Evolutionary conservation across 2,888 invertebrate species (phyloP).

Genomic region (Ectemnius cavifrons): DNA sequence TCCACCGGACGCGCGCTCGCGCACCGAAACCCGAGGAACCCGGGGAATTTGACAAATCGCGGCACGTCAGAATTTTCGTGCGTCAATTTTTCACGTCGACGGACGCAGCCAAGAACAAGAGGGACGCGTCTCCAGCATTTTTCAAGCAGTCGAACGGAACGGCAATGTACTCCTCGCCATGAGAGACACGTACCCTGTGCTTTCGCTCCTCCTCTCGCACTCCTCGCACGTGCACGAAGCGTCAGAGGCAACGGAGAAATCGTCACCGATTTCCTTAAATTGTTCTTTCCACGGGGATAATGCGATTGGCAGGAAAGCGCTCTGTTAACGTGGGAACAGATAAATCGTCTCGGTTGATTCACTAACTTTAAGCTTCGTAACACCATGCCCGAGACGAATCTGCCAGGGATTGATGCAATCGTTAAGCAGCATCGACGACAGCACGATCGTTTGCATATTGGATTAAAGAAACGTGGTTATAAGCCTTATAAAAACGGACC

Average conservation of each 20-base stretch:
- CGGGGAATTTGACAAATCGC: conserved; percentile 73
- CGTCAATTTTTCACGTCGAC: conserved; percentile 74
- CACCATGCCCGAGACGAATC: conserved; percentile 25
- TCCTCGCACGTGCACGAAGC: conserved; percentile 22
- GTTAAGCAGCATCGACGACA: not conserved
- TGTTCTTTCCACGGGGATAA: conserved; percentile 58
- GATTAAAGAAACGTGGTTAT: not conserved
- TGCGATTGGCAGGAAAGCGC: conserved; percentile 58
- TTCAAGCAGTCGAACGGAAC: conserved; percentile 74
- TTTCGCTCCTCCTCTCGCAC: not conserved
- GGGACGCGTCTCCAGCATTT: conserved; percentile 66
- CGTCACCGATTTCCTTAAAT: conserved; percentile 68
- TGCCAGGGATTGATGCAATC: conserved; percentile 17
- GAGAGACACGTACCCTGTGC: conserved; percentile 21
- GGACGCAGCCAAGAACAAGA: conserved; percentile 60
- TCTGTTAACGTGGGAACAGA: conserved; percentile 38
- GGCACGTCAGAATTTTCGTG: conserved; percentile 72
- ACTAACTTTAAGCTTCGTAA: conserved; percentile 23
- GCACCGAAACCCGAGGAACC: conserved; percentile 1
- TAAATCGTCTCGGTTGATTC: conserved; percentile 48
- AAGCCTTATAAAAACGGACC: conserved; percentile 30
- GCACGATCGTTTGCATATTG: conserved; percentile 3
- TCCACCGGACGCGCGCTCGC: conserved; percentile 33
- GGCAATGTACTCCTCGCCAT: conserved; percentile 44
- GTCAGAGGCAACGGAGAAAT: conserved; percentile 54